Evolutionary conservation across 2,797 vertebrate genomes (phyloP), one percentile per base, ranked within the genome.

Genomic region (Aeoliscus strigatus): DNA sequence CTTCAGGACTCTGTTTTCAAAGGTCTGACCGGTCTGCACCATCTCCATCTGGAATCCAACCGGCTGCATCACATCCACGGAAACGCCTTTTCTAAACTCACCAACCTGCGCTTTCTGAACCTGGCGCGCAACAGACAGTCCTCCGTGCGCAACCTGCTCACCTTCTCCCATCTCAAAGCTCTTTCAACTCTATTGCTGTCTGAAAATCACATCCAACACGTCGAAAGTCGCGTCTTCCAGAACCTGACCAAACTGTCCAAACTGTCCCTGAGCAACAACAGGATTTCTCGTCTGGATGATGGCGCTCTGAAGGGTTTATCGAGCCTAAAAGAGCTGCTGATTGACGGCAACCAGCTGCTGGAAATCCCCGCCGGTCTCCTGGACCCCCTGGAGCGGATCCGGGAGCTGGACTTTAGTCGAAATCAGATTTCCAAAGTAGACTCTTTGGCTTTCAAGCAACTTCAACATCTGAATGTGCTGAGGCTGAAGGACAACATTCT

Each of bases 31-130:
- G 90, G 87, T 63, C 60, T 98, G 34, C 90, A 93, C 21, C 94
- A 94, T 57, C 86, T 97, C 29, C 94, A 96, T 14, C 74, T 98
- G 61, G 94, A 98, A 51, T 88, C 88, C 21, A 98, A 98, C 75
- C 85, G 88, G 45, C 87, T 98, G 60, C 90, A 81, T 39, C 88
- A 91, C 60, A 86, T 98, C 49, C 91, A 94, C 77, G 90, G 85
- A 4, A 87, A 91, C 1, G 88, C 92, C 0, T 95, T 98, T 32
- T 75, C 81, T 0, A 89, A 90, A 31, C 84, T 98, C 52, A 72
- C 83, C 35, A 93, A 90, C 64, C 81, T 98, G 44, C 93, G 91
- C 53, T 93, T 93, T 42, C 88, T 98, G 0, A 93, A 94, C 73
- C 81, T 98, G 39, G 92, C 93, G 0, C 87, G 89, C 51, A 98